Base-by-base conservation (phyloP, 2,797 vertebrate genomes). In the Tolypeutes matacus region DNA sequence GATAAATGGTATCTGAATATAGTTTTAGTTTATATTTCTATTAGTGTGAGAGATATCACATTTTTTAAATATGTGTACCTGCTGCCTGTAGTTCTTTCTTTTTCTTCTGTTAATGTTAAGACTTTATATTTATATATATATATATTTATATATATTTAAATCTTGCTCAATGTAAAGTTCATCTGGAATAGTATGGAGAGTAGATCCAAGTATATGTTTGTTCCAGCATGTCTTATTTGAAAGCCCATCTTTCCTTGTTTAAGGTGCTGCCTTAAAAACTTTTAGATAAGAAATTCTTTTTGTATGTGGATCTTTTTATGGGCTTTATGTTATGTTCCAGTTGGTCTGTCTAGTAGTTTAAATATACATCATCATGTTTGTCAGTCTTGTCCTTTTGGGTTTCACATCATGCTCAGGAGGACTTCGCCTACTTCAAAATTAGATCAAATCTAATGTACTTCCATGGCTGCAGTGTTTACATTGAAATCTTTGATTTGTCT, bases 61-160 rank as follows among this genome's bases (percentile, higher is more conserved):
- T 31, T 90, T 78, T 94, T 62, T 85, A 25, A 36, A 39, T 17
- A 12, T 23, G 21, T 36, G 18, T 70, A 70, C 46, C 42, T 92
- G 62, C 42, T 49, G 39, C 29, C 64, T 86, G 10, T 56, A 60
- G 31, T 46, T 92, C 27, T 56, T 82, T 83, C 7, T 89, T 69
- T 94, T 78, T 73, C 31, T 56, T 65, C 25, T 86, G 53, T 70
- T 91, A 56, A 60, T 87, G 27, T 64, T 60, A 4, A 15, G 42
- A 20, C 65, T 69, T 46, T 42, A 46, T 73, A 14, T 15, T 15
- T 77, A 64, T 6, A 10, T n/a, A 31, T 72, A n/a, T n/a, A n/a
- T n/a, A n/a, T n/a, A n/a, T n/a, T n/a, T 15, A 53, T 77, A 64
- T 6, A 10, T n/a, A 31, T 72, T 92, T 58, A 72, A 80, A 51